These are phyloP conservation scores for Conus betulinus DNA, from an alignment of 1,140 invertebrate genomes.

Conservation along the genomic window DNA sequence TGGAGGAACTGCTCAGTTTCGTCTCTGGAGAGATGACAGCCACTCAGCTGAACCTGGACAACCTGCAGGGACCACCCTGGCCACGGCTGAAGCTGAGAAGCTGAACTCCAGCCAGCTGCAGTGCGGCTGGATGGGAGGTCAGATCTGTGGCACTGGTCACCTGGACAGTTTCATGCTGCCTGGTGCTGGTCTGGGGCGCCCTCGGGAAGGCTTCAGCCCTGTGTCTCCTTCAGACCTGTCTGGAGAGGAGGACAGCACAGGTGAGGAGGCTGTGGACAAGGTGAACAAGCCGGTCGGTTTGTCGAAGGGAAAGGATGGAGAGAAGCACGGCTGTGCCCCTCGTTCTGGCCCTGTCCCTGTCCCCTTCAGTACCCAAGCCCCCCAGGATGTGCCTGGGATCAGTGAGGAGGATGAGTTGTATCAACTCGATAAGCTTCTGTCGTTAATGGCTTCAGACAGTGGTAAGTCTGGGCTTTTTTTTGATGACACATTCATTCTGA, in stretches of 20 bases:
- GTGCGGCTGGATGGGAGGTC: background rate
- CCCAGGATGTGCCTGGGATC: conserved; percentile 36
- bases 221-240: conserved; percentile 46
- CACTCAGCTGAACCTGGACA: conserved; percentile 35
- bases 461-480: conserved; percentile 47
- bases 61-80: conserved; percentile 34
- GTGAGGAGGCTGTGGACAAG: conserved; percentile 27
- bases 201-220: conserved; percentile 44
- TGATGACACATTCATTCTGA: background rate
- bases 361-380: conserved; percentile 28
- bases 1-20: conserved; percentile 62
- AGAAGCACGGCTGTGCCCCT: conserved; percentile 46
- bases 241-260: conserved; percentile 43
- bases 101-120: conserved; percentile 36
- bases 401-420: conserved; percentile 57
- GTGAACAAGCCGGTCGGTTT: conserved; percentile 17
- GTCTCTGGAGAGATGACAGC: conserved; percentile 49
- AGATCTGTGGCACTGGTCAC: conserved; percentile 17
- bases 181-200: conserved; percentile 10
- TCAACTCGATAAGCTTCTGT: conserved; percentile 64
- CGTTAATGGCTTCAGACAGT: conserved; percentile 56
- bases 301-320: conserved; percentile 15
- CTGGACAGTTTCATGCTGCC: conserved; percentile 14
- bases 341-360: conserved; percentile 44
- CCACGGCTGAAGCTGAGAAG: conserved; percentile 40